phyloP scores from a whole-genome alignment of 1,140 invertebrate species.

The Listronotus oregonensis region DNA sequence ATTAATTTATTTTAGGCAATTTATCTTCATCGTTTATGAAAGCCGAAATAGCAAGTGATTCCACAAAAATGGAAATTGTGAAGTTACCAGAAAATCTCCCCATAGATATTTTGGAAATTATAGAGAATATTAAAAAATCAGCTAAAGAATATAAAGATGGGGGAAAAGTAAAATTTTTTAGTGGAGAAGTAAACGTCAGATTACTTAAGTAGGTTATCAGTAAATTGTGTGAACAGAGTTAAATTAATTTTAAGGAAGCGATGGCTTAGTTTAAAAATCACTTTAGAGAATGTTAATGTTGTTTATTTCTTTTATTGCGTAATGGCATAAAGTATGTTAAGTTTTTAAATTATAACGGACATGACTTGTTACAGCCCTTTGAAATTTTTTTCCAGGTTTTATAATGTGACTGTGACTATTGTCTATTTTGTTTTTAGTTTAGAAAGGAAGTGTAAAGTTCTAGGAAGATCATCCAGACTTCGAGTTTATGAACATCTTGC shows the following conservation, averaged over 20 bases:
- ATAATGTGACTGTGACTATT: too few species aligned
- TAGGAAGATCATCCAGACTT: slow-evolving; percentile 58
- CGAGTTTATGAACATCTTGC: slow-evolving; percentile 68
- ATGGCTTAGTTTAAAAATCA: too few species aligned
- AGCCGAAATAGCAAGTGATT: background rate
- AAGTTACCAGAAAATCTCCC: slow-evolving; percentile 66
- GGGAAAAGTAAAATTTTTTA: slow-evolving; percentile 68
- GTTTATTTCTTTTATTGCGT: too few species aligned
- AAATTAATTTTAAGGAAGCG: too few species aligned
- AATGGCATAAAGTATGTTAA: too few species aligned
- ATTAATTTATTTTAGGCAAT: too few species aligned
- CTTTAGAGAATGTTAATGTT: too few species aligned
- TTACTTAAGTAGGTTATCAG: slow-evolving; percentile 62
- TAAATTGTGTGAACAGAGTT: too few species aligned
- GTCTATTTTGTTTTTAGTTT: slow-evolving; percentile 59
- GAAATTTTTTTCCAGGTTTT: too few species aligned
- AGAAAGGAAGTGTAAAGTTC: slow-evolving; percentile 60
- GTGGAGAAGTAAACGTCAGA: slow-evolving; percentile 63
- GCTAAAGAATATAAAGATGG: slow-evolving; percentile 57
- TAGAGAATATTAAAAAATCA: slow-evolving; percentile 64
- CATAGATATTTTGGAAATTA: slow-evolving; percentile 60
- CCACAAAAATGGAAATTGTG: slow-evolving; percentile 50
- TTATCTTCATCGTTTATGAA: too few species aligned
- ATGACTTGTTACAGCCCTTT: too few species aligned
- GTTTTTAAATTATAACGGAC: too few species aligned